A percentile compares a stretch with the other conserved stretches of the same genome.
These are phyloP conservation scores for Micoletzkya japonica DNA, from an alignment of 2,888 invertebrate species.

Conservation along the genomic window DNA sequence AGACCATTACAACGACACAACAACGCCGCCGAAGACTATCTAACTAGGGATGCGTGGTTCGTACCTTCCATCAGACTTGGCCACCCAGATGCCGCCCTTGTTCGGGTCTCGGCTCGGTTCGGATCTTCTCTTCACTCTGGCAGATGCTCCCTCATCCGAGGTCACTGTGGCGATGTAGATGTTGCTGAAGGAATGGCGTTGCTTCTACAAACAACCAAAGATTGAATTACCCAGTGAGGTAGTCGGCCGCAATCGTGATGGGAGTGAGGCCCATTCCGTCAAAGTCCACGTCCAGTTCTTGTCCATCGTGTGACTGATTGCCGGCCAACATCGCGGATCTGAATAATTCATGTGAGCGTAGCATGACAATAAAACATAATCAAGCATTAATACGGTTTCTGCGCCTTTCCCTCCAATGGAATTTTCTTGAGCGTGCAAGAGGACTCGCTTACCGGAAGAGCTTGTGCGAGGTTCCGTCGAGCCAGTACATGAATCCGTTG, in stretches of 20 bases:
- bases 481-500: conserved; percentile 87
- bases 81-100: conserved; percentile 77
- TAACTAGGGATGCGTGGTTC: too few relatives aligned
- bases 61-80: conserved; percentile 81
- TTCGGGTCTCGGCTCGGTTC: conserved; percentile 56
- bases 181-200: conserved; percentile 41
- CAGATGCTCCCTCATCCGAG: conserved; percentile 29
- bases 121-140: conserved; percentile 51
- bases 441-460: conserved; percentile 70
- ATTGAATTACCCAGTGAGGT: conserved; percentile 75
- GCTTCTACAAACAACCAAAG: background rate
- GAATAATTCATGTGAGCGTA: too few relatives aligned
- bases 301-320: conserved; percentile 62
- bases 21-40: background rate
- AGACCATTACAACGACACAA: background rate
- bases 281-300: conserved; percentile 59
- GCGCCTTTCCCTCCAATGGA: background rate
- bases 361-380: background rate
- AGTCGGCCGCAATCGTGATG: conserved; percentile 87
- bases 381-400: background rate
- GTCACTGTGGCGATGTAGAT: conserved; percentile 54
- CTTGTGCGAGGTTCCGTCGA: conserved; percentile 71
- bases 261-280: conserved; percentile 68
- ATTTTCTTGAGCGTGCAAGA: conserved; percentile 26
- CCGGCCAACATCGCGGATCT: conserved; percentile 57